A percentile compares a stretch with the other conserved stretches of the same genome.
These are phyloP conservation scores for Tetanocera ferruginea DNA, from an alignment of 2,888 invertebrate genomes.

Conservation along the genomic window DNA sequence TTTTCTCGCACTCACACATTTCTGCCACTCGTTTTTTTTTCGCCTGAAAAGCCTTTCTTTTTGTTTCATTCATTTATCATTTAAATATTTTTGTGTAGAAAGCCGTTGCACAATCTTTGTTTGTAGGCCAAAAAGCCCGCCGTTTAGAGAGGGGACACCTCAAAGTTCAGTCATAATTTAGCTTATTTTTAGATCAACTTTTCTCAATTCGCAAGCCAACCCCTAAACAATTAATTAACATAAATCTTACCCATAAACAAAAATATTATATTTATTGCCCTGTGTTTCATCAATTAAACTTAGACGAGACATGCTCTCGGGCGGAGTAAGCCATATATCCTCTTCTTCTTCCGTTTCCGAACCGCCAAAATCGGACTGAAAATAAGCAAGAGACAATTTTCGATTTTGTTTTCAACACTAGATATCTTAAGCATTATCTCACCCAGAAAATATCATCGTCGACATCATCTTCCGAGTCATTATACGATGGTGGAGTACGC, in stretches of 20 bases:
- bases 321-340: conserved; percentile 77
- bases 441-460: conserved; percentile 63
- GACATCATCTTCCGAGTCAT: conserved; percentile 50
- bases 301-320: conserved; percentile 67
- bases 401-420: background rate
- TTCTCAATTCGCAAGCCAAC: no score
- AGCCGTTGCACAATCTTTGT: no score
- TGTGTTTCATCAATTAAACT: conserved; percentile 54
- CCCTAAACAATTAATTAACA: no score
- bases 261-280: conserved; percentile 70
- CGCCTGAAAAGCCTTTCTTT: no score
- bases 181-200: no score
- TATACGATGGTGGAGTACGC: conserved; percentile 25
- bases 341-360: conserved; percentile 60
- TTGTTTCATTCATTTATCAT: no score
- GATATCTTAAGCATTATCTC: conserved; percentile 23
- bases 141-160: no score
- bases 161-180: no score
- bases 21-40: no score
- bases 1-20: no score
- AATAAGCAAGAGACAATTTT: background rate
- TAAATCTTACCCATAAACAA: conserved; percentile 77
- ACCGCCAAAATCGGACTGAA: conserved; percentile 58
- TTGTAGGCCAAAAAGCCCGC: no score
- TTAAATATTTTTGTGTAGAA: no score